These are phyloP conservation scores for Xenops minutus DNA, from an alignment of 2,797 vertebrate genomes.

Conservation along the genomic window DNA sequence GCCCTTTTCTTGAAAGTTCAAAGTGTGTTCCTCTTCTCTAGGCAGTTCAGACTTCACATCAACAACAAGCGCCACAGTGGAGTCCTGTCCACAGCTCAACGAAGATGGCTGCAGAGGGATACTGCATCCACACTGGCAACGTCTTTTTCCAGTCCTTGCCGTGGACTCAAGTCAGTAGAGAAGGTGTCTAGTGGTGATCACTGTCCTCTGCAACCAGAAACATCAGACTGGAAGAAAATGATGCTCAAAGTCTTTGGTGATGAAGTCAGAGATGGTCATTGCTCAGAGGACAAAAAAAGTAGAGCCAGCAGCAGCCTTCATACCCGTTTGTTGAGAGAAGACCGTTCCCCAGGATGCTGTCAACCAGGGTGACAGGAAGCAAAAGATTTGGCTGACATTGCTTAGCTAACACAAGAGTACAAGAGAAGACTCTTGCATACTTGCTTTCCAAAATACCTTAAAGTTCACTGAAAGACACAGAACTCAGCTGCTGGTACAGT, in stretches of 20 bases:
- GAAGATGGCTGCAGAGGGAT: neutral
- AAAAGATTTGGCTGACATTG: rapidly evolving
- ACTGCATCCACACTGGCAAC: rapidly evolving
- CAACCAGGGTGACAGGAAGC: neutral
- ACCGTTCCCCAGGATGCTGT: neutral
- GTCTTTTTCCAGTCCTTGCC: neutral
- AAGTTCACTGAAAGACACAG: neutral
- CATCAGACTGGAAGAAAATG: neutral
- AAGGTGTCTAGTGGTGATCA: rapidly evolving
- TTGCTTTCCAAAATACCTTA: neutral
- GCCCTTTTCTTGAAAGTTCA: neutral
- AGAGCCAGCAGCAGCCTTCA: neutral
- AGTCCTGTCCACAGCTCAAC: neutral
- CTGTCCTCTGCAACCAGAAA: neutral
- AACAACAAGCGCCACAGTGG: neutral
- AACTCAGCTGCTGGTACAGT: neutral
- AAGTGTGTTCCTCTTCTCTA: neutral
- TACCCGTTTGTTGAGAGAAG: neutral
- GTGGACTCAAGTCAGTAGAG: rapidly evolving
- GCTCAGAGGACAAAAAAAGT: neutral
- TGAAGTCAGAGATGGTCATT: neutral
- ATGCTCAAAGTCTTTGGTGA: neutral
- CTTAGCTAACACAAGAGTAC: neutral
- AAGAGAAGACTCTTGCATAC: neutral
- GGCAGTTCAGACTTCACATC: neutral